Evolutionary conservation across 1,140 invertebrate genomes (phyloP).

Genomic region (Meteorus sp.): DNA sequence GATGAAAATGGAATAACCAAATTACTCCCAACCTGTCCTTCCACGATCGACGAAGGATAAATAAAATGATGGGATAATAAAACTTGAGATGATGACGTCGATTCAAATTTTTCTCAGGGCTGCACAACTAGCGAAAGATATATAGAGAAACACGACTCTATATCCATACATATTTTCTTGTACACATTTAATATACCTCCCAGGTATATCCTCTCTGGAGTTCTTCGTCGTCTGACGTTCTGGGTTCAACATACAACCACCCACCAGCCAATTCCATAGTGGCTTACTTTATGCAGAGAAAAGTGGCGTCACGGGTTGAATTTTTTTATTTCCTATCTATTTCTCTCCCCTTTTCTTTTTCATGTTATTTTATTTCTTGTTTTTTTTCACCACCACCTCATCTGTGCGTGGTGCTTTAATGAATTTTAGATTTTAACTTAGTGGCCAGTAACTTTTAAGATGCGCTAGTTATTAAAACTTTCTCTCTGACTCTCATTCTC

Average conservation of each 20-base stretch:
- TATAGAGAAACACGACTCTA: not conserved
- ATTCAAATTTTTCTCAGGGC: slow-evolving; percentile 23
- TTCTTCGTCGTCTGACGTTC: too few relatives aligned
- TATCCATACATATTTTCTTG: slow-evolving; percentile 10
- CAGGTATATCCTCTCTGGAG: slow-evolving; percentile 30
- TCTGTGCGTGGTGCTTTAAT: slow-evolving; percentile 38
- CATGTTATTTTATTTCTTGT: not conserved
- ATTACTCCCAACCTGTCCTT: too few relatives aligned
- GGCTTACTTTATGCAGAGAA: slow-evolving; percentile 12
- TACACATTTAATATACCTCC: slow-evolving; percentile 15
- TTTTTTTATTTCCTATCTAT: too few relatives aligned
- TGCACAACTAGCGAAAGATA: not conserved
- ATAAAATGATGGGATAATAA: slow-evolving; percentile 7
- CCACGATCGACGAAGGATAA: not conserved
- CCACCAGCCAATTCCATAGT: slow-evolving; percentile 13
- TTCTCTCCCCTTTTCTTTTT: too few relatives aligned
- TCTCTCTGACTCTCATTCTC: slow-evolving; percentile 20
- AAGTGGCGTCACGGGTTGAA: not conserved
- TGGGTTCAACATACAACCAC: too few relatives aligned
- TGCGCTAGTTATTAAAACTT: slow-evolving; percentile 41
- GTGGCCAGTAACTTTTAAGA: slow-evolving; percentile 36
- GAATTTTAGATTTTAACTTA: slow-evolving; percentile 50
- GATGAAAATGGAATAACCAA: too few relatives aligned
- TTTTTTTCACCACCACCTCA: slow-evolving; percentile 13
- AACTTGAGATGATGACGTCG: slow-evolving; percentile 12